A percentile compares a stretch with the other conserved stretches of the same genome.
Evolutionary conservation across 2,888 invertebrate species (phyloP).

Genomic region (Caenorhabditis sp.): DNA sequence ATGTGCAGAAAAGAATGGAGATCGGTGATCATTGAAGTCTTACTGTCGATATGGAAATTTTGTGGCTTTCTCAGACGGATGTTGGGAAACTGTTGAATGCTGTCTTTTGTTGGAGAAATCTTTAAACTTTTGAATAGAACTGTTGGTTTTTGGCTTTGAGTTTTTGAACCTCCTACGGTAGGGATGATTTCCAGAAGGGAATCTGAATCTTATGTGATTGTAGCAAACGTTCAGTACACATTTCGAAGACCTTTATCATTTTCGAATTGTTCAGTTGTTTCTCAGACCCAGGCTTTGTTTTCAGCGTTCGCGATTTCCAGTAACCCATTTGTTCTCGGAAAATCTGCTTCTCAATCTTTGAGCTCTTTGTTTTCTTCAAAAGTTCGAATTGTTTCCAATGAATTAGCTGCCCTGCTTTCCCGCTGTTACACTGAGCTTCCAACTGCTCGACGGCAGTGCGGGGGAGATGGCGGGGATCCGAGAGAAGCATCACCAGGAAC

Average conservation of each 20-base stretch:
- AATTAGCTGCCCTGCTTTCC: constrained; percentile 45
- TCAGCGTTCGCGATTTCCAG: not conserved
- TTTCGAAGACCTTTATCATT: too few relatives aligned
- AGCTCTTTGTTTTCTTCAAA: constrained; percentile 52
- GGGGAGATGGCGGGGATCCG: constrained; percentile 40
- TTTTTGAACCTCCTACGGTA: not conserved
- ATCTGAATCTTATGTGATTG: too few relatives aligned
- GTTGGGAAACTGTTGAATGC: not conserved
- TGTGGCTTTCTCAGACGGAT: not conserved
- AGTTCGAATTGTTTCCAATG: constrained; percentile 63
- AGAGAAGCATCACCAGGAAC: constrained; percentile 58
- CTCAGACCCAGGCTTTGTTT: not conserved
- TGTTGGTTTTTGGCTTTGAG: not conserved
- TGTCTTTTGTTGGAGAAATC: not conserved
- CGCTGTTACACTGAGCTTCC: constrained; percentile 54
- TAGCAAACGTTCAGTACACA: too few relatives aligned
- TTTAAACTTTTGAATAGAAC: too few relatives aligned
- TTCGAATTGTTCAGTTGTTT: not conserved
- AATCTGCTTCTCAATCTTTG: constrained; percentile 14
- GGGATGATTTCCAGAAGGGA: not conserved
- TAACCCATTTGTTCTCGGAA: not conserved
- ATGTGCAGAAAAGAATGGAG: not conserved
- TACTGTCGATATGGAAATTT: not conserved
- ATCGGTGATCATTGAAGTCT: not conserved
- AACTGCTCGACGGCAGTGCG: constrained; percentile 60